Conservation (phyloP, 2,113 vertebrate species). For the Nothobranchius furzeri region DNA sequence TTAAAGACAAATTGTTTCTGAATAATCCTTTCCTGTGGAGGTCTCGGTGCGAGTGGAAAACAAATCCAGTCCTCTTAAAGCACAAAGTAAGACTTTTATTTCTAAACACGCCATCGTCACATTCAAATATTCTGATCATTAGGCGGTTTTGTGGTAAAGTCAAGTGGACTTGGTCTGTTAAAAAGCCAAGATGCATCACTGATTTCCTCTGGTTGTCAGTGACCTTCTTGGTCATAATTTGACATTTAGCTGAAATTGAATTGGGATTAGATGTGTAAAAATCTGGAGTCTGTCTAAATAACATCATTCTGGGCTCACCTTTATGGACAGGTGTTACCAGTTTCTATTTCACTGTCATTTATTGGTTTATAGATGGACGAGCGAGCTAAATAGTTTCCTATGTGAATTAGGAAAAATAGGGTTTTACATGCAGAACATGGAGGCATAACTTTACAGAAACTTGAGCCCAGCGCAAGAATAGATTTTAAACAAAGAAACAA, state of each 20-base stretch:
- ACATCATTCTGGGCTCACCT: constrained; percentile 58
- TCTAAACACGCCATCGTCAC: constrained; percentile 8
- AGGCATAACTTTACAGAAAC: constrained; percentile 1
- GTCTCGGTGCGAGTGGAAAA: constrained; percentile 45
- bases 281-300: constrained; percentile 45
- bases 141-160: constrained; percentile 30
- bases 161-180: constrained; percentile 36
- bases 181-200: constrained; percentile 44
- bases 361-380: too few species aligned
- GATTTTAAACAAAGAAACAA: constrained; percentile 2
- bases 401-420: background rate
- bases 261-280: constrained; percentile 59
- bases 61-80: constrained; percentile 53
- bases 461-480: background rate
- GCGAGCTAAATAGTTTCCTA: constrained; percentile 12
- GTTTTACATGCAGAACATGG: background rate
- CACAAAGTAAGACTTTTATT: constrained; percentile 1
- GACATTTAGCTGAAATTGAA: constrained; percentile 73
- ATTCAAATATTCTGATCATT: constrained; percentile 29
- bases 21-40: constrained; percentile 67
- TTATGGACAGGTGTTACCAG: constrained; percentile 56
- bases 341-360: constrained; percentile 35
- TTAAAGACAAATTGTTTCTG: constrained; percentile 57
- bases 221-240: constrained; percentile 61
- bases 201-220: constrained; percentile 58